phyloP scores from a whole-genome alignment of 2,888 invertebrate genomes.

The Pseudococcus longispinus region DNA sequence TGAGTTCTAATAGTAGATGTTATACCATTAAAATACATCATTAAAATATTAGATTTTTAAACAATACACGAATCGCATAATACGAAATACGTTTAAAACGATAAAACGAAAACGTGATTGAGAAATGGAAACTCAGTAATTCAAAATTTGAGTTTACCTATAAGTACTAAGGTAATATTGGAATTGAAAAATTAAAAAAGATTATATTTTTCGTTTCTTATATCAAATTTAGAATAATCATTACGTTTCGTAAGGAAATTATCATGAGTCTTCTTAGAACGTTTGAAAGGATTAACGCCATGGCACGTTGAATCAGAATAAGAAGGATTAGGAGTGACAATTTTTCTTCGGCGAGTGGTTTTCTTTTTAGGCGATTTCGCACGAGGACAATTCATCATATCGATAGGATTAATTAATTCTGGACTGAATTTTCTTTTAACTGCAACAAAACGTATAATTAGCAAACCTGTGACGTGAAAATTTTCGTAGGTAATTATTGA shows the following conservation, averaged over 20 bases:
- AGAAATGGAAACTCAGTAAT: not conserved
- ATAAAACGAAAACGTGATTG: not conserved
- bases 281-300: not conserved
- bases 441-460: not conserved
- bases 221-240: not conserved
- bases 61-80: not conserved
- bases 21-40: not conserved
- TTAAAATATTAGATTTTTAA: not conserved
- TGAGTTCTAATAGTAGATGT: not conserved
- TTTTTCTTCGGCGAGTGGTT: not conserved
- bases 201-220: not conserved
- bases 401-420: not conserved
- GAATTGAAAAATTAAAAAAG: not conserved
- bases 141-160: not conserved
- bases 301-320: slow-evolving; percentile 13
- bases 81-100: not conserved
- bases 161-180: too few species aligned
- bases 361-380: not conserved
- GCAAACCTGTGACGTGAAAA: not conserved
- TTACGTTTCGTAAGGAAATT: not conserved
- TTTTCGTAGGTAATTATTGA: not conserved
- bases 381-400: not conserved
- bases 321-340: not conserved
- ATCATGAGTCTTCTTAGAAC: not conserved
- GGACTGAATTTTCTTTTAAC: not conserved